These are phyloP conservation scores for Lasioglossum figueresi DNA, from an alignment of 2,888 invertebrate genomes.

Conservation along the genomic window DNA sequence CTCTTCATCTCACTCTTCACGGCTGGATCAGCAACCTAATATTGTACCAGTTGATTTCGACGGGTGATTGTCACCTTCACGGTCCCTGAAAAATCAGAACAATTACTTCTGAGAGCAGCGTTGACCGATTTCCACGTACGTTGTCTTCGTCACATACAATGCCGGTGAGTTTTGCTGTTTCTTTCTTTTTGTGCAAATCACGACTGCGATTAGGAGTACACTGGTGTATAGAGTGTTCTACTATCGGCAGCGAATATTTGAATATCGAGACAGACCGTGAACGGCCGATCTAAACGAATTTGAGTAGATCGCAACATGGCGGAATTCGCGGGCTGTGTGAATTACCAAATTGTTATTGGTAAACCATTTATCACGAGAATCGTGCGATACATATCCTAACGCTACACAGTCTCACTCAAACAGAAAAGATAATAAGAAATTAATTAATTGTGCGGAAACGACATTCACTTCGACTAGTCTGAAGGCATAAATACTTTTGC, in stretches of 20 bases:
- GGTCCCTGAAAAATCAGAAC: slow-evolving; percentile 76
- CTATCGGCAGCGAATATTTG: neutral
- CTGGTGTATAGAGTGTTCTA: neutral
- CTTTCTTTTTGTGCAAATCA: slow-evolving; percentile 51
- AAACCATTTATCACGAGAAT: neutral
- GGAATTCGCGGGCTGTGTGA: slow-evolving; percentile 15
- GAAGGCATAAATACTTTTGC: slow-evolving; percentile 11
- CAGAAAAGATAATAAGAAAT: slow-evolving; percentile 17
- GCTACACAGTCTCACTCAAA: neutral
- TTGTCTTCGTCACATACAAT: slow-evolving; percentile 23
- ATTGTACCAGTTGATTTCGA: slow-evolving; percentile 80
- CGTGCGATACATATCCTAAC: slow-evolving; percentile 11
- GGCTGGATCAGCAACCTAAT: slow-evolving; percentile 66
- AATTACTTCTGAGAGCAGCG: slow-evolving; percentile 43
- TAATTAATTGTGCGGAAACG: slow-evolving; percentile 40
- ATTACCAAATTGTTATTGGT: neutral
- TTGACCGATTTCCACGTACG: neutral
- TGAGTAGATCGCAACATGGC: neutral
- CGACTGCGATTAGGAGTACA: slow-evolving; percentile 21
- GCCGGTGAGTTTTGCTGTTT: slow-evolving; percentile 27
- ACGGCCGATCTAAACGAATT: slow-evolving; percentile 15
- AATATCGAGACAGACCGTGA: neutral
- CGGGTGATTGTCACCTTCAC: slow-evolving; percentile 82
- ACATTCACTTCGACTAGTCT: slow-evolving; percentile 34
- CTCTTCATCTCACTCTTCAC: slow-evolving; percentile 24